phyloP scores from a whole-genome alignment of 1,140 invertebrate species.

The Aphelinus atriplicis region DNA sequence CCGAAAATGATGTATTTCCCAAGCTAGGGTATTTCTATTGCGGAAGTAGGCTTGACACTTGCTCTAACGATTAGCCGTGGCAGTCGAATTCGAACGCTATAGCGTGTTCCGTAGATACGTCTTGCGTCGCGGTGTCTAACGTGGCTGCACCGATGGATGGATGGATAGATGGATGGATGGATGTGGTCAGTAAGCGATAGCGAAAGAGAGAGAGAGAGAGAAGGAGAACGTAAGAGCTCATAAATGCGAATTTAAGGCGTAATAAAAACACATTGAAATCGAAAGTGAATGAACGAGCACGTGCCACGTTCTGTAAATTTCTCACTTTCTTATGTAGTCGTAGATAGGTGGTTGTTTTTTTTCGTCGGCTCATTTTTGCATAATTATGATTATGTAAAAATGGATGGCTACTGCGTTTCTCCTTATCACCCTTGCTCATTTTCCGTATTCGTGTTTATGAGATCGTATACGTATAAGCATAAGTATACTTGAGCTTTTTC shows the following conservation, averaged over 20 bases:
- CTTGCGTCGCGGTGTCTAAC: constrained; percentile 30
- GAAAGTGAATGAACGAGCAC: constrained; percentile 64
- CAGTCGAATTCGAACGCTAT: constrained; percentile 32
- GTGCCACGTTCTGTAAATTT: constrained; percentile 45
- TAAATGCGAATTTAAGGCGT: constrained; percentile 69
- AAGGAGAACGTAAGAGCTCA: constrained; percentile 65
- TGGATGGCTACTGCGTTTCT: too few relatives aligned
- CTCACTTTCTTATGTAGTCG: constrained; percentile 38
- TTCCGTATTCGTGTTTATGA: too few relatives aligned
- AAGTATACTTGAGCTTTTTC: too few relatives aligned
- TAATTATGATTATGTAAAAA: background rate
- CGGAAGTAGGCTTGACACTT: too few relatives aligned
- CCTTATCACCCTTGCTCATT: too few relatives aligned
- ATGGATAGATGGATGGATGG: constrained; percentile 33
- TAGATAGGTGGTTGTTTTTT: constrained; percentile 11
- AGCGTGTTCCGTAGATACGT: constrained; percentile 37
- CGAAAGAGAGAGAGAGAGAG: constrained; percentile 47
- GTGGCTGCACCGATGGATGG: background rate
- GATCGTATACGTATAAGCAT: too few relatives aligned
- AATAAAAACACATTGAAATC: constrained; percentile 69
- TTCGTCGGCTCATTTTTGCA: constrained; percentile 2
- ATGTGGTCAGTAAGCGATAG: constrained; percentile 20
- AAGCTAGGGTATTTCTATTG: too few relatives aligned
- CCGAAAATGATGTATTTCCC: too few relatives aligned
- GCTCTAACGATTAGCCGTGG: too few relatives aligned